Evolutionary conservation across 1,140 invertebrate genomes (phyloP).

Genomic region (Steinernema khuongi): DNA sequence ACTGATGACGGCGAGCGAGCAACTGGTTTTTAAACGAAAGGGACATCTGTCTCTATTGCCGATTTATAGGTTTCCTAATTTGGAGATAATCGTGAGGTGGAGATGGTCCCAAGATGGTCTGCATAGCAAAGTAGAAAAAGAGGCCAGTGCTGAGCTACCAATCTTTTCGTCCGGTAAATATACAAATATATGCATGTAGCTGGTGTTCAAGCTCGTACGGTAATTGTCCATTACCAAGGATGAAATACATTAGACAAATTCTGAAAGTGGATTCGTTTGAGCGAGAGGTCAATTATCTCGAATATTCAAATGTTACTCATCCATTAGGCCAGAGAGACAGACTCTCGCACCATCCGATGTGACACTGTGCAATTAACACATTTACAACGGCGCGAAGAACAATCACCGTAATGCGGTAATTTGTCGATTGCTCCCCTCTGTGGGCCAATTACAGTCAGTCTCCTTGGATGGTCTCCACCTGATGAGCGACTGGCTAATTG

Average conservation of each 20-base stretch:
- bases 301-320: slow-evolving; percentile 11
- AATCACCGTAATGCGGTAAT: slow-evolving; percentile 8
- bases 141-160: neutral
- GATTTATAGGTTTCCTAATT: too few species aligned
- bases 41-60: too few species aligned
- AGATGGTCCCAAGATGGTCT: neutral
- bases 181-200: too few species aligned
- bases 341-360: neutral
- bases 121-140: neutral
- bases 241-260: too few species aligned
- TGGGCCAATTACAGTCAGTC: slow-evolving; percentile 10
- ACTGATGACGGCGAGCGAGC: too few species aligned
- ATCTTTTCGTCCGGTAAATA: too few species aligned
- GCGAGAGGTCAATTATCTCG: slow-evolving; percentile 1
- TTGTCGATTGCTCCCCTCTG: neutral
- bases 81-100: too few species aligned
- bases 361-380: slow-evolving; percentile 16
- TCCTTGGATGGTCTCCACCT: neutral
- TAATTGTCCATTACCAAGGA: too few species aligned
- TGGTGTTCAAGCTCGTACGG: too few species aligned
- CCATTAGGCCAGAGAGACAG: slow-evolving; percentile 1
- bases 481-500: neutral
- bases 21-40: too few species aligned
- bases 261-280: too few species aligned
- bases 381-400: neutral